These are phyloP conservation scores for Macheiramphus alcinus DNA, from an alignment of 2,113 vertebrate species.

Conservation along the genomic window DNA sequence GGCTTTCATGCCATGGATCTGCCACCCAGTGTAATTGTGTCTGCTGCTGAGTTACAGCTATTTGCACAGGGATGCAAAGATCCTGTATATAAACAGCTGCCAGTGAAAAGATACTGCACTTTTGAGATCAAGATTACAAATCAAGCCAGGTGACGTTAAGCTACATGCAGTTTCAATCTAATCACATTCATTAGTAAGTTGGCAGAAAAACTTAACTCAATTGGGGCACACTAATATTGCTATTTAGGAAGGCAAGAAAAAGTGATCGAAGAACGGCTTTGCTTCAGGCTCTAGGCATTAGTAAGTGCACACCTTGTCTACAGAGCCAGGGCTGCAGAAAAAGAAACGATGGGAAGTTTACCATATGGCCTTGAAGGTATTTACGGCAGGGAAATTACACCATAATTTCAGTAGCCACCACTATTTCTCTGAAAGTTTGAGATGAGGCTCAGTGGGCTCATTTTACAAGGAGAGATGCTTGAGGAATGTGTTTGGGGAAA, in stretches of 20 bases:
- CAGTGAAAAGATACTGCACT: neutral
- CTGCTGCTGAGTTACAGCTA: neutral
- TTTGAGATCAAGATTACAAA: neutral
- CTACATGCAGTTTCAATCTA: neutral
- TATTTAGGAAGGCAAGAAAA: neutral
- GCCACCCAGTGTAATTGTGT: too few species aligned
- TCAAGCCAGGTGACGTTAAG: neutral
- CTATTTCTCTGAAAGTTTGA: neutral
- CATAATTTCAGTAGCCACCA: neutral
- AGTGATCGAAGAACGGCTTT: neutral
- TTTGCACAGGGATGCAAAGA: neutral
- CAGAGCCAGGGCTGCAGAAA: neutral
- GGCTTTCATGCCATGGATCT: neutral
- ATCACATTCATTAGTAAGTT: neutral
- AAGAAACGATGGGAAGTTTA: accelerated
- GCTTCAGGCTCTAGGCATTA: neutral
- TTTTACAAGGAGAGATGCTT: neutral
- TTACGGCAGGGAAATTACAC: neutral
- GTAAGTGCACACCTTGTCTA: neutral
- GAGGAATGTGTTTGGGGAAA: neutral
- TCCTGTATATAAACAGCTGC: neutral
- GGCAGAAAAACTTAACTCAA: neutral
- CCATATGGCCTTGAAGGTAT: neutral
- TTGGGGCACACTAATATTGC: neutral
- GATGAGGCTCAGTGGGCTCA: neutral